Base-by-base conservation (phyloP, 1,140 invertebrate genomes). In the Brachystomella parvula region DNA sequence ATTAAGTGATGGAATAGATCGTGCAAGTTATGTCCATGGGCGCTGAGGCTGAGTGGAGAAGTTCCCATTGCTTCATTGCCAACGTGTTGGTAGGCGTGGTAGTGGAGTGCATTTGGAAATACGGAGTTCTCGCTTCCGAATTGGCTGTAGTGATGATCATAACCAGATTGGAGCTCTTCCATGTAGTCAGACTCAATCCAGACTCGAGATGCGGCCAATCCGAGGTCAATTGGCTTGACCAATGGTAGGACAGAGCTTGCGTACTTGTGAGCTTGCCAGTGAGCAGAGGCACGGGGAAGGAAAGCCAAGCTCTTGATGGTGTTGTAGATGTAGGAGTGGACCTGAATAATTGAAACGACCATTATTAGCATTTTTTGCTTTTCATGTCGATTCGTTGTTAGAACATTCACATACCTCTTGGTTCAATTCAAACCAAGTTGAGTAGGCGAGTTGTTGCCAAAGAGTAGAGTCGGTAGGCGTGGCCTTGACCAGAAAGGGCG, bases 371-470 rank as follows among this genome's bases (percentile, higher is more conserved):
- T n/a, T n/a, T n/a, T n/a, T n/a, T n/a, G n/a, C n/a, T n/a, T n/a
- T n/a, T n/a, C n/a, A n/a, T 9, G 35, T 39, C 19, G 35, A 39
- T 6, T 39, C 6, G 19, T 19, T 19, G 6, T 39, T 6, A 39
- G 6, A 19, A 39, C 19, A 6, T 39, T 19, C 19, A 6, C 35
- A 19, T 53, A 53, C 49, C 49, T 74, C 68, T n/a, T 69, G 56
- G 63, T 61, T 65, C 3, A 28, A n/a, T 59, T 72, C 69, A 32
- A 69, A 69, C 72, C 72, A 74, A 31, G 74, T 75, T 24, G 60
- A 47, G 2, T 66, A 61, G 32, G 74, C 73, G 17, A 72, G 19
- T 66, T 74, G 63, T 67, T 75, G 72, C 73, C 72, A 74, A 2
- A 72, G 29, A 57, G 71, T 57, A 12, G 63, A 21, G 35, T 73